Percentiles rank a stretch among this genome's conserved stretches.
phyloP scores from a whole-genome alignment of 2,797 vertebrate genomes.

The Phyllotis vaccarum region DNA sequence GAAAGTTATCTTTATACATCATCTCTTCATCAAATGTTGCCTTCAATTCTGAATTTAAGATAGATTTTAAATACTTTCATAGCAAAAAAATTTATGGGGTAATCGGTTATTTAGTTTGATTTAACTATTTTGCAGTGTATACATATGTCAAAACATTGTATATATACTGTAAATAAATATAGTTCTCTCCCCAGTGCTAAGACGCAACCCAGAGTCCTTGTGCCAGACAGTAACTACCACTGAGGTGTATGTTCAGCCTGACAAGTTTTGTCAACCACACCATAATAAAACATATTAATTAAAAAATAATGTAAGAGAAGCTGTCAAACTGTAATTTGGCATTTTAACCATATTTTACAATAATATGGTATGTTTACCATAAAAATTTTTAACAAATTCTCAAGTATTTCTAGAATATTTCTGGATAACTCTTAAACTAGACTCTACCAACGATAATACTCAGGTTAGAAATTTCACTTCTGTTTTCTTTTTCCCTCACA shows the following conservation, averaged over 20 bases:
- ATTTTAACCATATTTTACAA: background rate
- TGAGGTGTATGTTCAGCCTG: background rate
- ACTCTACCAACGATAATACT: background rate
- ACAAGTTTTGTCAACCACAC: background rate
- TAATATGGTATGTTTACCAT: too few relatives aligned
- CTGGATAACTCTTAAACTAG: background rate
- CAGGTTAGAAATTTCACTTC: conserved; percentile 16
- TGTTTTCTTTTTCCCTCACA: conserved; percentile 37
- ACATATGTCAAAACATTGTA: background rate
- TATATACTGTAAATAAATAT: background rate
- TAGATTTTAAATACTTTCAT: background rate
- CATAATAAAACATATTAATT: background rate
- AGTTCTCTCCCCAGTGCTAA: background rate
- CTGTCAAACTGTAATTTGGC: background rate
- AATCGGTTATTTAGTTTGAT: background rate
- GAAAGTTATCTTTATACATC: background rate
- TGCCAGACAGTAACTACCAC: background rate
- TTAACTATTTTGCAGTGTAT: background rate
- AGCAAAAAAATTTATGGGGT: background rate
- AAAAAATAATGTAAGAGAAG: conserved; percentile 5
- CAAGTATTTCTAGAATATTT: background rate
- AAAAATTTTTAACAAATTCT: background rate
- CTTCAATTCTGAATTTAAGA: conserved; percentile 36
- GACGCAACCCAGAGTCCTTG: background rate
- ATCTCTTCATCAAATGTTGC: conserved; percentile 13